Evolutionary conservation across 2,113 vertebrate species (phyloP), one percentile per base, ranked within the genome.

Genomic region (Pygathrix nemaeus): DNA sequence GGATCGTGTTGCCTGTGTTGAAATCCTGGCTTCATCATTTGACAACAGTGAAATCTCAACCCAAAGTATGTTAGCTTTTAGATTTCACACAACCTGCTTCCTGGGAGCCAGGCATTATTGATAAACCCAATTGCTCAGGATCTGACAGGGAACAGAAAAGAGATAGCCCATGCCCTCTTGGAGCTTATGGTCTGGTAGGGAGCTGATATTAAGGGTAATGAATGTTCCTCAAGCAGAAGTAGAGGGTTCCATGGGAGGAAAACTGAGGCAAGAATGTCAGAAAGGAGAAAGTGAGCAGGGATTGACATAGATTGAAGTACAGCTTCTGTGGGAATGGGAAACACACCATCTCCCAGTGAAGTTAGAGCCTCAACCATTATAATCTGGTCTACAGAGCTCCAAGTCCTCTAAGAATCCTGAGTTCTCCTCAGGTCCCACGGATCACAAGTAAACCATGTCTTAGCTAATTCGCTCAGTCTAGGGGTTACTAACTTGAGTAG

Each of bases 11-110:
- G 38, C n/a, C 43, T 84, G 57, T 70, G 30, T 38, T 88, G 59
- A n/a, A 68, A n/a, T 84, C 35, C 76, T 95, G 45, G 45, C n/a
- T 68, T 45, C 52, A n/a, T 27, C 35, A 20, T 90, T 82, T 78
- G 68, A 35, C 50, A 88, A 83, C 50, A 23, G 21, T 82, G 40
- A 25, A 16, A 61, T 50, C 35, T 79, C 75, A 87, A 50, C 45
- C 85, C n/a, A 27, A 80, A 76, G 21, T 83, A 87, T 3, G 9
- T 73, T 61, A 48, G 43, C 20, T 20, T 88, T 52, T 82, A 8
- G 40, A 6, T 92, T 8, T 64, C 8, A 55, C 5, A 35, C 2
- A 40, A 45, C 25, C 12, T 73, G 61, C 40, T 84, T 84, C 1
- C 3, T 35, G 18, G 23, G 40, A 82, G 38, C 23, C 20, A 25